Conservation (phyloP, 2,797 vertebrate genomes). For the Danio choprae region DNA sequence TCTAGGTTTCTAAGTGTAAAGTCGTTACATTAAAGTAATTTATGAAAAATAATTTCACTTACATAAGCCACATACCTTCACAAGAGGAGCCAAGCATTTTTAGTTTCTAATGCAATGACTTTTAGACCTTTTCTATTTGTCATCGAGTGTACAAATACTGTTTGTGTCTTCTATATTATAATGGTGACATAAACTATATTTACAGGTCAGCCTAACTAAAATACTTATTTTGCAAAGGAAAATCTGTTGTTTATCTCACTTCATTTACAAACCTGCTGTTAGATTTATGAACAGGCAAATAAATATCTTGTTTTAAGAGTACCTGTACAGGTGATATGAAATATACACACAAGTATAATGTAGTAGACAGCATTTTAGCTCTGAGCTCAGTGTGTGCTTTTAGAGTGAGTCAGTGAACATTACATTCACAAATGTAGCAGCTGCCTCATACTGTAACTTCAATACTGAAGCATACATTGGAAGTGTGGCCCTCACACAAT, state of each 20-base stretch:
- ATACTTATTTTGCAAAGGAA: too few species aligned
- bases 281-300: too few species aligned
- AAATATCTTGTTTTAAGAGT: not conserved
- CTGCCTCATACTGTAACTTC: not conserved
- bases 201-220: not conserved
- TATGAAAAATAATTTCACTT: too few species aligned
- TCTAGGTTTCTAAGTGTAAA: too few species aligned
- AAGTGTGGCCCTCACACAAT: slow-evolving; percentile 26
- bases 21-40: too few species aligned
- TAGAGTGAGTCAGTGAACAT: not conserved
- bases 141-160: not conserved
- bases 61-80: too few species aligned
- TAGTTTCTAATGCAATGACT: not conserved
- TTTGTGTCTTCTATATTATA: slow-evolving; percentile 3
- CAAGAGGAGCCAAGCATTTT: too few species aligned
- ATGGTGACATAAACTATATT: not conserved
- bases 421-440: not conserved
- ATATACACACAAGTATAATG: not conserved
- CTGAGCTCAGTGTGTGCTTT: not conserved
- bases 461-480: not conserved
- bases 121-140: not conserved
- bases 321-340: not conserved
- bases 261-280: too few species aligned
- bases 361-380: slow-evolving; percentile 14
- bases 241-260: too few species aligned